Base-by-base conservation (phyloP, 1,140 invertebrate species). In the Glossosoma conforme region DNA sequence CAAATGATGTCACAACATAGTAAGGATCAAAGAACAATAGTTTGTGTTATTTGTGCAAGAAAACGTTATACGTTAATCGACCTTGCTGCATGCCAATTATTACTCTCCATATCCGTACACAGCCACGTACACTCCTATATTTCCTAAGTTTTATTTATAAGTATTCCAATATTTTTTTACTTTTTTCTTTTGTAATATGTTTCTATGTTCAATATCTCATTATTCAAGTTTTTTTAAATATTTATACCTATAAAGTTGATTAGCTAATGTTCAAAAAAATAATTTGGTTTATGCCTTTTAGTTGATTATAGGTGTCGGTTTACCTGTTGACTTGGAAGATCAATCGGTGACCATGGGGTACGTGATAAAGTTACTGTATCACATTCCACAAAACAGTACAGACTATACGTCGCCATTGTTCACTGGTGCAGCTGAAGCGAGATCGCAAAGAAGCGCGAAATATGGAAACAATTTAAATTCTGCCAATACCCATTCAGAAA, bases 281-380 rank as follows among this genome's bases (percentile, higher is more conserved):
- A 28, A 28, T 22, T 42, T 42, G 9, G 11, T 42, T 5, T 42
- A 38, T 4, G 14, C 14, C 47, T 68, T 69, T 47, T 63, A 84
- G 81, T 65, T 81, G 30, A 84, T 84, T 64, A 75, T 82, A 24
- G 83, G 82, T 48, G 60, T 84, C 32, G 82, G 82, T 55, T 75
- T 83, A 20, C 83, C 83, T 1, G 64, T 84, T 8, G 79, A 83
- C 62, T 60, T 84, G 22, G 75, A 81, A 49, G 71, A 76, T 42
- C 74, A 78, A 40, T 77, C 76, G 41, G 72, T 84, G 0, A 82
- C 82, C 5, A 71, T 84, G 10, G 82, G 82, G 2, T 72, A 75
- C 2, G 81, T 84, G 25, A 69, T 82, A 1, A 85, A 84, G 67
- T 72, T 79, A 21, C 67, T 79, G 35, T 84, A 81, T 65, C 62